A percentile compares a stretch with the other conserved stretches of the same genome.
Evolutionary conservation across 2,888 invertebrate genomes (phyloP).

Genomic region (Catocala fraxini): DNA sequence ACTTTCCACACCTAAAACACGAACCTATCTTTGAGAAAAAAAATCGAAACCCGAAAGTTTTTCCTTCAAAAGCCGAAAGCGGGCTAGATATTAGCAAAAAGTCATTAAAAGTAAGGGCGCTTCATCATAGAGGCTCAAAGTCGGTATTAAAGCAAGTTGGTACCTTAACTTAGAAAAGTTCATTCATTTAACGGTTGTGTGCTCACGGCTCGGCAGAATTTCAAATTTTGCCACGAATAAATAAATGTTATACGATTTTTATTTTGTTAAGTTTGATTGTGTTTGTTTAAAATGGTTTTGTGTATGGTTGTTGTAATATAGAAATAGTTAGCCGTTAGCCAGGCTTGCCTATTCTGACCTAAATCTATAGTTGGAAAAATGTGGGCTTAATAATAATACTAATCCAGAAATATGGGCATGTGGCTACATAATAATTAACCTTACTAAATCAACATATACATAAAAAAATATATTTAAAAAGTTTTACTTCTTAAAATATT

Average conservation of each 20-base stretch:
- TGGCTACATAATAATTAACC: too few species aligned
- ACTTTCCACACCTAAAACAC: conserved; percentile 24
- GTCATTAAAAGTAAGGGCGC: conserved; percentile 86
- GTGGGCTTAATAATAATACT: too few species aligned
- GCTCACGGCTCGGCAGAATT: conserved; percentile 74
- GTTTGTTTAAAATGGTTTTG: too few species aligned
- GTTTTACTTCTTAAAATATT: too few species aligned
- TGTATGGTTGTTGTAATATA: too few species aligned
- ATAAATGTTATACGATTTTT: conserved; percentile 32
- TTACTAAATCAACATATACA: too few species aligned
- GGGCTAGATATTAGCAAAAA: conserved; percentile 85
- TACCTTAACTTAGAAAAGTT: conserved; percentile 85
- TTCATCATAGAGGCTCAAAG: conserved; percentile 84
- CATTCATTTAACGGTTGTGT: conserved; percentile 86
- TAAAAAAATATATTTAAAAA: too few species aligned
- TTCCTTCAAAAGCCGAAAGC: conserved; percentile 69
- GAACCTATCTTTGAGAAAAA: conserved; percentile 34
- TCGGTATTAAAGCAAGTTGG: conserved; percentile 80
- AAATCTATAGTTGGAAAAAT: too few species aligned
- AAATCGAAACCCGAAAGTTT: conserved; percentile 58
- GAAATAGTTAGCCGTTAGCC: too few species aligned
- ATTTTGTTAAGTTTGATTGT: not conserved
- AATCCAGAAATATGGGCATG: too few species aligned
- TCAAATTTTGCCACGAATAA: conserved; percentile 70
- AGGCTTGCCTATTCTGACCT: too few species aligned